Base-by-base conservation (phyloP, 2,113 vertebrate species). In the Mirza zaza region DNA sequence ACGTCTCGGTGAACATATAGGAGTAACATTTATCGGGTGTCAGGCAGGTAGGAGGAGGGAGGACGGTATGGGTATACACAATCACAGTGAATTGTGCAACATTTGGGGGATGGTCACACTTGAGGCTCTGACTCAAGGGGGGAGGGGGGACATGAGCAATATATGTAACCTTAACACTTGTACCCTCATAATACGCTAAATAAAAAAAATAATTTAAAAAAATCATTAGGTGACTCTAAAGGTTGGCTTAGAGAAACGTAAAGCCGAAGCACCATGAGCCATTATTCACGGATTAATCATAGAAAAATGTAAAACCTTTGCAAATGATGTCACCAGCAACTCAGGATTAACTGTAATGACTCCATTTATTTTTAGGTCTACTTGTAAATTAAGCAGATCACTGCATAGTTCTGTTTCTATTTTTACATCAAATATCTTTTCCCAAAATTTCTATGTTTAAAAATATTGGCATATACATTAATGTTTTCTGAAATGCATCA, bases 311-410 rank as follows among this genome's bases (percentile, higher is more conserved):
- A 90, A 90, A 79, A 52, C 12, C n/a, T 82, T 91, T 61, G 32
- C 18, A 89, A 85, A 75, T 55, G 15, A 90, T 6, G 6, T 96
- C 34, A 90, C n/a, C 84, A 32, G 27, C 45, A 86, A 86, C 63
- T 87, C 57, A 90, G 52, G 17, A 90, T 87, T 67, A 29, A 48
- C 25, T 71, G 5, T 48, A 77, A 59, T 77, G 42, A 39, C 11
- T 52, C 17, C 25, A 71, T 83, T 77, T 15, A 57, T 90, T 84
- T 96, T 92, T 82, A 77, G 20, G 42, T 91, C 93, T 90, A 71
- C 48, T 32, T 94, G 1, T 90, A 76, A 55, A 79, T 75, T 95
- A 90, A 85, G 23, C 68, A 95, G 77, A 75, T 75, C 42, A 45
- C 14, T 88, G 36, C 9, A 68, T 25, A 77, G 21, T 67, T 82